Conservation (phyloP, 2,797 vertebrate genomes). For the Eulemur albifrons region DNA sequence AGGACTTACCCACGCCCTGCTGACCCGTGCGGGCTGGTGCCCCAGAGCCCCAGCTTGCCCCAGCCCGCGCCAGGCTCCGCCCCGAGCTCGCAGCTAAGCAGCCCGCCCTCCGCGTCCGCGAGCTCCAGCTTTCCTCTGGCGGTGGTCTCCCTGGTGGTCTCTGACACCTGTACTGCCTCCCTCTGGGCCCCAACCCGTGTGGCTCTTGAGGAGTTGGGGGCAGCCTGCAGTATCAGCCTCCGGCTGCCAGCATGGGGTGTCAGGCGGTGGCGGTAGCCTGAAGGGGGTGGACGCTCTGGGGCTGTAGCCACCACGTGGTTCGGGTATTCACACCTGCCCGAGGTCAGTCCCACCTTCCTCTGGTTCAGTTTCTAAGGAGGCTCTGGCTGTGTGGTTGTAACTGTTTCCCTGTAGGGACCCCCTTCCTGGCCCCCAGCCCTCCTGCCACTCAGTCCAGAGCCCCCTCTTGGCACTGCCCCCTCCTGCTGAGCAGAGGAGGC, state of each 20-base stretch:
- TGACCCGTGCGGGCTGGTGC: background rate
- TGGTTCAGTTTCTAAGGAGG: background rate
- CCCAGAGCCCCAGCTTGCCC: background rate
- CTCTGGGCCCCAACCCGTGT: background rate
- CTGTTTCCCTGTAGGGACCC: background rate
- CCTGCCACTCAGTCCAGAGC: background rate
- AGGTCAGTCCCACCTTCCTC: background rate
- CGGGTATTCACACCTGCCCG: background rate
- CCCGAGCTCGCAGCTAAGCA: background rate
- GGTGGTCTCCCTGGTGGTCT: background rate
- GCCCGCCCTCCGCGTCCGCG: too few species aligned
- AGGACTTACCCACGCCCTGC: background rate
- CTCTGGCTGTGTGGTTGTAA: background rate
- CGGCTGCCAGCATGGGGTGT: background rate
- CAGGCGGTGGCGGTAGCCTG: background rate
- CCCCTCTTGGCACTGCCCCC: background rate
- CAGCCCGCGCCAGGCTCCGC: too few species aligned
- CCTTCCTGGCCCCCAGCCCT: background rate
- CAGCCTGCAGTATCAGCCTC: background rate
- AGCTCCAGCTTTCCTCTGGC: background rate
- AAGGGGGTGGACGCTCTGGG: background rate
- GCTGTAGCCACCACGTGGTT: background rate
- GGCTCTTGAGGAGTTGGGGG: background rate
- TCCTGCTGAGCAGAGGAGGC: background rate
- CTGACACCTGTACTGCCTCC: accelerated